Evolutionary conservation across 2,888 invertebrate genomes (phyloP), one percentile per base, ranked within the genome.

Genomic region (Creontiades dilutus): DNA sequence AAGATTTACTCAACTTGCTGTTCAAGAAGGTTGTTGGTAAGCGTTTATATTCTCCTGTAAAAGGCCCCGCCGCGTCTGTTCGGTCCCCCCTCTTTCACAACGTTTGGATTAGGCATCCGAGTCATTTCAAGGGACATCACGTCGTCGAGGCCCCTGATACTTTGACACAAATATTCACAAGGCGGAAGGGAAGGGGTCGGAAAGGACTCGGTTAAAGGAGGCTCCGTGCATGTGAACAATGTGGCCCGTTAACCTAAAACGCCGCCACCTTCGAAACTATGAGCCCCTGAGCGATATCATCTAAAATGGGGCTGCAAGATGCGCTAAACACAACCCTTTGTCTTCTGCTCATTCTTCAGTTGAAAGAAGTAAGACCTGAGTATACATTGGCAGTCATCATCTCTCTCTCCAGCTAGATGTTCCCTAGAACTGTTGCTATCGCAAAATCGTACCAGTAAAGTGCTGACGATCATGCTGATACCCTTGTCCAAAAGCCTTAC

Each of bases 171-270:
- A 82, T 52, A 47, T 82, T 82, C 82, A 82, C 52, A 82, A 52
- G 82, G 16, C 27, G 13, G 5, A 7, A 27, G 27, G 55, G 52
- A 23, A 23, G 2, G 82, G 82, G 27, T 16, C 47, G 5, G 13
- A n/a, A 46, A 13, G 27, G 47, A 27, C 52, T 82, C 52, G 27
- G 82, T 27, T 19, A 80, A 80, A 82, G 82, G 82, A 55, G 55
- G 52, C 27, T 27, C 27, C 52, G 16, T 55, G 52, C 82, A 82
- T 82, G 82, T 82, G 82, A 82, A 82, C 82, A 82, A 82, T 82
- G 52, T 27, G 37, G 5, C 82, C 82, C 82, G 82, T 82, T 82
- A 52, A 52, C 82, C 82, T 82, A 52, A 82, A 52, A 82, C 81
- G 52, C 52, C 16, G 82, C 27, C 37, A 80, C 80, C 52, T 82